Evolutionary conservation across 2,113 vertebrate species (phyloP), one percentile per base, ranked within the genome.

Genomic region (Anarhynchus alexandrinus): DNA sequence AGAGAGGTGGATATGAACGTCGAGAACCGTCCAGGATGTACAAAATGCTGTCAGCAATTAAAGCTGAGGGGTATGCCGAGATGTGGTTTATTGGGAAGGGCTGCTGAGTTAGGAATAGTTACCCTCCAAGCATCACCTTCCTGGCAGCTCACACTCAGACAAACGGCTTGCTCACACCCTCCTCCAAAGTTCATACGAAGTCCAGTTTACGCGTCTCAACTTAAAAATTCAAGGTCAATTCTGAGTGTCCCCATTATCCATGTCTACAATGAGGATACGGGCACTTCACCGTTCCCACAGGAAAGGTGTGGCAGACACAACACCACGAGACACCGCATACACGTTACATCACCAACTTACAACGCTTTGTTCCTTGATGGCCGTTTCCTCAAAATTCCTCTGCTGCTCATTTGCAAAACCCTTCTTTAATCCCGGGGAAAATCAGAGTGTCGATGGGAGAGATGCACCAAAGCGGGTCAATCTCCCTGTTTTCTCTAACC

Each of bases 221-320:
- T 73, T n/a, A 21, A 43, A 65, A 80, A 43, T 21, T 58, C 45
- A 54, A 76, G 77, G 64, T 66, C 77, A 87, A 1, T 62, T 42
- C 42, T 62, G 66, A 88, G 76, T 32, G 71, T 30, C 19, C 17
- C 29, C 52, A 19, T 73, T 5, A 55, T 19, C 65, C 13, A 6
- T 0, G 26, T 11, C 32, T 21, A 15, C 0, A 0, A 18, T 14
- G 52, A 86, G 47, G 62, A 62, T 9, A 22, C 2, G 0, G 1
- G 55, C 76, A 70, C 59, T 43, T 51, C 38, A 26, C 52, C 70
- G 26, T 19, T 43, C n/a, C 74, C 70, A 47, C 8, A 2, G 74
- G 83, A 88, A 84, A 42, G 69, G 45, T 17, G 45, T 1, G 5
- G 70, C 59, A 83, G 19, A 42, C 29, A 16, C 47, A 11, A 4